Base-by-base conservation (phyloP, 2,888 invertebrate genomes). In the Dinocampus coccinellae region DNA sequence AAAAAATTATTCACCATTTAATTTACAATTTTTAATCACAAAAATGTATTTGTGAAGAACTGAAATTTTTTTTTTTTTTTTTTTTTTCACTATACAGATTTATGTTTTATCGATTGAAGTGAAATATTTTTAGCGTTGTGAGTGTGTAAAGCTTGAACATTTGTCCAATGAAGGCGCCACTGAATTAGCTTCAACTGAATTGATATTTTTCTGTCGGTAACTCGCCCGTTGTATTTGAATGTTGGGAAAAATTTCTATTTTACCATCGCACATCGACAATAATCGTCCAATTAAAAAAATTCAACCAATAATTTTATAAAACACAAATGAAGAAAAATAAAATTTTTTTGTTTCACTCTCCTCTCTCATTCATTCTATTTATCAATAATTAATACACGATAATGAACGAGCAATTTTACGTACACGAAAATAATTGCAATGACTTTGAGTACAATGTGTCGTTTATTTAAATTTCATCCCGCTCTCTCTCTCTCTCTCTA, bases 391-490 rank as follows among this genome's bases (percentile, higher is more conserved):
- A n/a, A n/a, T n/a, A n/a, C n/a, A n/a, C n/a, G n/a, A n/a, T n/a
- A n/a, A n/a, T n/a, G n/a, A n/a, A n/a, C n/a, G n/a, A n/a, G n/a
- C n/a, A n/a, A 36, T 33, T 4, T 33, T 33, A 33, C 3, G 7
- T 29, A 29, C 58, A 63, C 22, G 55, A 58, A 26, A n/a, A 52
- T 60, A 65, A 65, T 65, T 65, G 34, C 52, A 65, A 65, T 70
- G 65, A 70, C 65, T 70, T 47, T 47, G 29, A 70, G 70, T 65
- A 60, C 10, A 20, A 26, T 55, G n/a, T 16, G 26, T 52, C 47
- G 52, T 34, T 24, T 52, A 65, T 60, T 65, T 52, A 61, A 70
- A 65, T 70, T 29, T 29, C 34, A 42, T 24, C 33, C 42, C 57
- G 36, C 34, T 60, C 20, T 24, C 20, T 20, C 53, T 42, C 6